Conservation (phyloP, 2,888 invertebrate genomes). For the Philhelius pedissequus region DNA sequence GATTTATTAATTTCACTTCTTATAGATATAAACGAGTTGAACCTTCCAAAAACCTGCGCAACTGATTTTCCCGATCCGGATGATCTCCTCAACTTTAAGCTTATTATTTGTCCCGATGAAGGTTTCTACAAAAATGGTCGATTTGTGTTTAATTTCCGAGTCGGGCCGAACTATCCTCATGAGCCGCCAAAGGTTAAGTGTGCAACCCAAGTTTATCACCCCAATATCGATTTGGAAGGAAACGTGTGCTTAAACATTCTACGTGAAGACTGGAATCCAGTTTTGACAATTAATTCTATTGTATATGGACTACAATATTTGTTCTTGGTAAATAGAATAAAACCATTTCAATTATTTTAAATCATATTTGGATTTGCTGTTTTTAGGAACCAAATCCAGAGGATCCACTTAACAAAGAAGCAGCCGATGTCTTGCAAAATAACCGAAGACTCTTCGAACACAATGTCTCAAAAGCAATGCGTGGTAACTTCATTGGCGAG, state of each 20-base stretch:
- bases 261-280: conserved; percentile 99
- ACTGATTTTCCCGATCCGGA: conserved; percentile 98
- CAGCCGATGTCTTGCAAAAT: conserved; percentile 96
- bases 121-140: conserved; percentile 96
- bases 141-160: conserved; percentile 94
- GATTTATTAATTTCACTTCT: background rate
- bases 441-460: conserved; percentile 96
- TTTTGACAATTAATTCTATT: conserved; percentile 97
- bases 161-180: conserved; percentile 98
- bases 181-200: conserved; percentile 99
- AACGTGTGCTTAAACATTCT: conserved; percentile 98
- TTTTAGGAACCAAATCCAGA: conserved; percentile 97
- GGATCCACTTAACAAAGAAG: conserved; percentile 98
- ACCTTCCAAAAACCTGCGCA: conserved; percentile 97
- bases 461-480: conserved; percentile 97
- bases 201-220: conserved; percentile 98
- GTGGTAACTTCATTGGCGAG: conserved; percentile 96
- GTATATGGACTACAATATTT: conserved; percentile 98
- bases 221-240: conserved; percentile 98
- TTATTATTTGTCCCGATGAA: conserved; percentile 98
- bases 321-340: conserved; percentile 86
- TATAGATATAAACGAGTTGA: conserved; percentile 96
- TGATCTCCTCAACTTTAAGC: conserved; percentile 96
- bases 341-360: background rate
- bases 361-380: background rate